These are phyloP conservation scores for Eulemur rufifrons DNA, from an alignment of 2,113 vertebrate genomes.

Conservation along the genomic window DNA sequence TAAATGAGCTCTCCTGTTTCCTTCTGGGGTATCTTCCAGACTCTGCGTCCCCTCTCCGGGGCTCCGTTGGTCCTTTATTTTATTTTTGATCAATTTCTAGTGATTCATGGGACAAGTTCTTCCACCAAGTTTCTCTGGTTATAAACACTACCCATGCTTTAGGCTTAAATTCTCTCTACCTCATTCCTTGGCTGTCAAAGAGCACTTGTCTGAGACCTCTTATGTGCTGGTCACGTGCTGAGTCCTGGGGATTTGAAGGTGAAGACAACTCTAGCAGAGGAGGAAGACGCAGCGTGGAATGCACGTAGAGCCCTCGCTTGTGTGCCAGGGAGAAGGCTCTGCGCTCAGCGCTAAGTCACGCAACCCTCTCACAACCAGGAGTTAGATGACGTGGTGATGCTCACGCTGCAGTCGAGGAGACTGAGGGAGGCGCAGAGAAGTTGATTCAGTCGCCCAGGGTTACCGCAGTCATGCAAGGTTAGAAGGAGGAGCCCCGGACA, in stretches of 20 bases:
- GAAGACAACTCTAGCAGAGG: not conserved
- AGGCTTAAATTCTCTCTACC: not conserved
- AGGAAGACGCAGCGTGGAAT: too few relatives aligned
- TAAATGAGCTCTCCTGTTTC: not conserved
- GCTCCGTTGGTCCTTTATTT: not conserved
- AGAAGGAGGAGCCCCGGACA: not conserved
- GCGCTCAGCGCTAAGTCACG: not conserved
- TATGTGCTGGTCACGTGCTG: rapidly evolving
- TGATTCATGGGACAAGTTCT: not conserved
- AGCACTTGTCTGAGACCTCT: not conserved
- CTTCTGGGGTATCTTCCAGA: not conserved
- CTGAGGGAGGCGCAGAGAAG: not conserved
- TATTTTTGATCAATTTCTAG: not conserved
- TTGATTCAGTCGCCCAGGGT: not conserved
- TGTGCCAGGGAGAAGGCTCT: too few relatives aligned
- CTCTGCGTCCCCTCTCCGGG: not conserved
- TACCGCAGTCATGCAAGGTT: not conserved
- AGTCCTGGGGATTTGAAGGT: too few relatives aligned
- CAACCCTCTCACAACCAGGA: not conserved
- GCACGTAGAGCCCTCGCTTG: not conserved
- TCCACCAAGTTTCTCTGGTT: not conserved
- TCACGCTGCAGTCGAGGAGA: not conserved
- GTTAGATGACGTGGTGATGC: not conserved
- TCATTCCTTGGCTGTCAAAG: not conserved
- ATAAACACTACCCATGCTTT: not conserved